Percentiles rank a stretch among this genome's conserved stretches.
Conservation (phyloP, 2,888 invertebrate species). For the Blera fallax region DNA sequence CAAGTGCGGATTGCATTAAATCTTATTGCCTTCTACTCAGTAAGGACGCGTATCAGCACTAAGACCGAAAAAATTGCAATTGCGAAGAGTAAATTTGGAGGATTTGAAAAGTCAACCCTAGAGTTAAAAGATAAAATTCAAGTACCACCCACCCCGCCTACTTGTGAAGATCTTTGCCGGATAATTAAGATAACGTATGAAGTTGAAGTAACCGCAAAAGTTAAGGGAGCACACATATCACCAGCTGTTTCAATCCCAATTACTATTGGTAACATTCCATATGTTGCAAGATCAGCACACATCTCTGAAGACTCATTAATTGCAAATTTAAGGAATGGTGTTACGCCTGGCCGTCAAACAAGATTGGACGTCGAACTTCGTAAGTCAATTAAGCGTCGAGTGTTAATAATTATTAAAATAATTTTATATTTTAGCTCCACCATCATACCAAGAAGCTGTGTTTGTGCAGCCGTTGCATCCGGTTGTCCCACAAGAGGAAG, state of each 20-base stretch:
- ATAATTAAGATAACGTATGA: conserved; percentile 79
- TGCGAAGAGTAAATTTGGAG: conserved; percentile 75
- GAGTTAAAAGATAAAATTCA: conserved; percentile 75
- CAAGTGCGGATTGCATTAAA: conserved; percentile 76
- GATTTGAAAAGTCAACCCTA: conserved; percentile 75
- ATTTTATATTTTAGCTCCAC: conserved; percentile 22
- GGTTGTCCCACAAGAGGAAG: background rate
- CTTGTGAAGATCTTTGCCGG: conserved; percentile 76
- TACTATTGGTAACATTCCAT: conserved; percentile 79
- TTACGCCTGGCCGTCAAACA: background rate
- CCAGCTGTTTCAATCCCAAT: conserved; percentile 79
- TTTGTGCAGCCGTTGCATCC: conserved; percentile 10
- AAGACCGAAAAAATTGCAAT: conserved; percentile 77
- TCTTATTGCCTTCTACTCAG: conserved; percentile 77
- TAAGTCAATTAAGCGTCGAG: no score
- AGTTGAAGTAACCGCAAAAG: conserved; percentile 77
- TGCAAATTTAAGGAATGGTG: conserved; percentile 34
- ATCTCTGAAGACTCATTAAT: conserved; percentile 31
- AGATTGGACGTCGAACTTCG: conserved; percentile 9
- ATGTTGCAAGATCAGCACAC: background rate
- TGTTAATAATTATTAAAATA: no score
- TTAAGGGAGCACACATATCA: conserved; percentile 75
- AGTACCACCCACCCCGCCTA: conserved; percentile 80
- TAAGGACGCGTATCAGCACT: conserved; percentile 71
- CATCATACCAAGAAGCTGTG: conserved; percentile 22